Evolutionary conservation across 2,797 vertebrate species (phyloP).

Genomic region (Graptemys geographica): DNA sequence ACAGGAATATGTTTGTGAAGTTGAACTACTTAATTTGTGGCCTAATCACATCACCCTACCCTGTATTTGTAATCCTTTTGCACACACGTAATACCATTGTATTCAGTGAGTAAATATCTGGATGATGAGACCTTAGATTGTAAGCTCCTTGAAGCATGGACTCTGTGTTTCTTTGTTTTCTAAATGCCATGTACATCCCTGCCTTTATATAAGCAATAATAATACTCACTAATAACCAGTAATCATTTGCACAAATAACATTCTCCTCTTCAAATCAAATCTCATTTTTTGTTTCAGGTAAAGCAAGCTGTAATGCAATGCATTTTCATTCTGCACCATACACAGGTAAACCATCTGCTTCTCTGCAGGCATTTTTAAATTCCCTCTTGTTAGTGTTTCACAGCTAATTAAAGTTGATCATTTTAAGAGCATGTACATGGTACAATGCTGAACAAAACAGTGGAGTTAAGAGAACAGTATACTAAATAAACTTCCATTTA

Average conservation of each 20-base stretch:
- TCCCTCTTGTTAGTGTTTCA: slow-evolving; percentile 32
- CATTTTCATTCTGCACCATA: neutral
- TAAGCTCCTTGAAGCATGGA: neutral
- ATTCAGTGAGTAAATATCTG: neutral
- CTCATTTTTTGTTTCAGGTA: neutral
- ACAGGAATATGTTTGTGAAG: neutral
- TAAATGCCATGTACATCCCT: neutral
- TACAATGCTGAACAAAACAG: neutral
- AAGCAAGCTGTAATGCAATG: slow-evolving; percentile 10
- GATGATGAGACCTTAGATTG: neutral
- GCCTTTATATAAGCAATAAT: neutral
- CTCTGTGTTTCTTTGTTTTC: neutral
- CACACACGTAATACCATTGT: neutral
- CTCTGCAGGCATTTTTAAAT: slow-evolving; percentile 19
- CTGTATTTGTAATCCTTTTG: neutral
- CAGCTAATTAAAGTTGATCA: slow-evolving; percentile 37
- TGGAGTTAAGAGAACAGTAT: neutral
- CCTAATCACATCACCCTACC: neutral
- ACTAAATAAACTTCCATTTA: neutral
- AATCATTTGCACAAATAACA: slow-evolving; percentile 11
- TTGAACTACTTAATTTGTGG: neutral
- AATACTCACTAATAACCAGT: neutral
- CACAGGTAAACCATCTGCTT: slow-evolving; percentile 27
- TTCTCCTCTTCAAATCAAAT: neutral
- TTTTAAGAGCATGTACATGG: slow-evolving; percentile 2